Evolutionary conservation across 2,113 vertebrate species (phyloP).

Genomic region (Dolichotis patagonum): DNA sequence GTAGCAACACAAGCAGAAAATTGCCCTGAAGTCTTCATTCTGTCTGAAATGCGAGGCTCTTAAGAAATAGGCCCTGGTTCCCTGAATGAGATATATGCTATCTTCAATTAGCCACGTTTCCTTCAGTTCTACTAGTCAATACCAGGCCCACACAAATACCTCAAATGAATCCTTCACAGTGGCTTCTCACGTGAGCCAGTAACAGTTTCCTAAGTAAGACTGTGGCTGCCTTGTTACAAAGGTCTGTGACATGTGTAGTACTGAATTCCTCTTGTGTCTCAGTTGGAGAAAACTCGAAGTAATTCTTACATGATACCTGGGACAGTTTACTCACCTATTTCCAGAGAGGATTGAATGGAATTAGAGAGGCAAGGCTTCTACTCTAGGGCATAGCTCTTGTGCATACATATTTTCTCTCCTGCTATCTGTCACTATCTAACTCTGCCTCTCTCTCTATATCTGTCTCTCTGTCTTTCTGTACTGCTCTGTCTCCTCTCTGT

Average conservation of each 20-base stretch:
- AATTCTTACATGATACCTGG: background rate
- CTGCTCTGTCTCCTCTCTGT: background rate
- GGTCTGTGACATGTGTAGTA: background rate
- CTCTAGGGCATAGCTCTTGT: background rate
- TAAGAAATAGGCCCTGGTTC: slow-evolving; percentile 40
- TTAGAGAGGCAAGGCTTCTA: background rate
- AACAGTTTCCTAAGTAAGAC: background rate
- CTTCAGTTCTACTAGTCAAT: background rate
- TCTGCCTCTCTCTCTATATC: background rate
- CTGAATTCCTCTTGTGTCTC: background rate
- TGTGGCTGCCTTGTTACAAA: slow-evolving; percentile 12
- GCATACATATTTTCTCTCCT: background rate
- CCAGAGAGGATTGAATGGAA: background rate
- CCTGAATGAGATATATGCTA: slow-evolving; percentile 34
- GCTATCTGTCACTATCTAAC: background rate
- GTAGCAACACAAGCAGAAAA: background rate
- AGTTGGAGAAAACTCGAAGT: background rate
- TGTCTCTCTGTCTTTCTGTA: background rate
- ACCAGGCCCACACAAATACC: too few relatives aligned
- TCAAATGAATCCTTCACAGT: background rate
- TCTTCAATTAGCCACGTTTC: slow-evolving; percentile 28
- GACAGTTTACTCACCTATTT: background rate
- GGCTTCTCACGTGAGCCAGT: background rate
- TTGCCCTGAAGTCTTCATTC: slow-evolving; percentile 51
- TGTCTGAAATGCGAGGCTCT: slow-evolving; percentile 49